Evolutionary conservation across 2,888 invertebrate genomes (phyloP).

Genomic region (Ecdyonurus torrentis): DNA sequence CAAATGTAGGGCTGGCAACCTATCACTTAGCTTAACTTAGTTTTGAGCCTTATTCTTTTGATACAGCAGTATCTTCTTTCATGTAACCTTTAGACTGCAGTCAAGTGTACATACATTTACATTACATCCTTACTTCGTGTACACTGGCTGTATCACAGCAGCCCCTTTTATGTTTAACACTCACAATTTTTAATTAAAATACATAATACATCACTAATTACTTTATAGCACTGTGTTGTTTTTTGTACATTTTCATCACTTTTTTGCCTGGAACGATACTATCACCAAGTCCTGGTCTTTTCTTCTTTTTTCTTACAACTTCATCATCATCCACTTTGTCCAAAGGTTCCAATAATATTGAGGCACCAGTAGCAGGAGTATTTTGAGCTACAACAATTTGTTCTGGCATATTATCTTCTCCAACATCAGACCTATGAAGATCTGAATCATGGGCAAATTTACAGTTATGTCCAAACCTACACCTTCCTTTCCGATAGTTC

Average conservation of each 20-base stretch:
- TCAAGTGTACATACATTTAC: too few species aligned
- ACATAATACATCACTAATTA: too few species aligned
- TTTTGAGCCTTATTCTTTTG: too few species aligned
- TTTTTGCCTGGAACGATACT: conserved; percentile 67
- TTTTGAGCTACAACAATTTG: neutral
- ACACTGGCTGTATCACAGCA: too few species aligned
- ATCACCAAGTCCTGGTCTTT: conserved; percentile 61
- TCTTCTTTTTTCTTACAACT: conserved; percentile 37
- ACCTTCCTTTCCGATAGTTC: conserved; percentile 81
- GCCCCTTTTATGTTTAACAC: too few species aligned
- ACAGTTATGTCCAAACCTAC: conserved; percentile 82
- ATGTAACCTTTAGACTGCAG: too few species aligned
- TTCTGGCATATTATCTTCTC: neutral
- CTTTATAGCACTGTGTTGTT: too few species aligned
- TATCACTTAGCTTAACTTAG: too few species aligned
- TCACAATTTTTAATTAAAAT: too few species aligned
- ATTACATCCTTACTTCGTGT: too few species aligned
- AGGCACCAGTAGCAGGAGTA: neutral
- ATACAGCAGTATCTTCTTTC: too few species aligned
- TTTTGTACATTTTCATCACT: conserved; percentile 61
- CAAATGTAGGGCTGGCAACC: too few species aligned
- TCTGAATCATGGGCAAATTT: conserved; percentile 85
- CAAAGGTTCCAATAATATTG: conserved; percentile 17
- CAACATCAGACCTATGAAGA: conserved; percentile 31
- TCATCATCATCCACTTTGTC: conserved; percentile 32